Evolutionary conservation across 2,113 vertebrate genomes (phyloP).

Genomic region (Chaenogobius annularis): DNA sequence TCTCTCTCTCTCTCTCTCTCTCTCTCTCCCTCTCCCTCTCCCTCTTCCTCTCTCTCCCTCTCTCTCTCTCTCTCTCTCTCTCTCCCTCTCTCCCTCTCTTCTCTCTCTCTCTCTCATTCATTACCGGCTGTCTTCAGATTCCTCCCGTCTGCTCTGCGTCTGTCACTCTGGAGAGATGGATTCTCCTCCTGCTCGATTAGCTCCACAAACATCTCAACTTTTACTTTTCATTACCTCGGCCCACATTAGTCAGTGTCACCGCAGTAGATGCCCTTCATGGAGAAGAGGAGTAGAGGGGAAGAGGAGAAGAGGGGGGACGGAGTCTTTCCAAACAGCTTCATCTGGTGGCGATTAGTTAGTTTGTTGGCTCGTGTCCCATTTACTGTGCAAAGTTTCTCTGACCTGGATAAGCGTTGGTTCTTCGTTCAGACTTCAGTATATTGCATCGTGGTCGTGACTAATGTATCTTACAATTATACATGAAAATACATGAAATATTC

Average conservation of each 20-base stretch:
- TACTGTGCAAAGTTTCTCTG: background rate
- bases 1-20: background rate
- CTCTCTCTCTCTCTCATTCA: background rate
- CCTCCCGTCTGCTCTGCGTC: constrained; percentile 8
- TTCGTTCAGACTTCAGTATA: too few relatives aligned
- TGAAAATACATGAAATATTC: too few relatives aligned
- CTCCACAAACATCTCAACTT: constrained; percentile 51
- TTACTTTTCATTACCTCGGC: constrained; percentile 42
- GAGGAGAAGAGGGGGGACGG: too few relatives aligned
- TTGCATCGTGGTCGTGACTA: too few relatives aligned
- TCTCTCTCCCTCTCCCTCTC: too few relatives aligned
- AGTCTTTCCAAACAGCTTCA: background rate
- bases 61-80: background rate
- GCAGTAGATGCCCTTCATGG: constrained; percentile 17
- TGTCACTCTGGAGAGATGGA: constrained; percentile 30
- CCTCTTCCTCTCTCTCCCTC: background rate
- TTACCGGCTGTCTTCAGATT: too few relatives aligned
- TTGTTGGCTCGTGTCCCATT: background rate
- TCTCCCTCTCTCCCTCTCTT: too few relatives aligned
- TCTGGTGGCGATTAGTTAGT: background rate
- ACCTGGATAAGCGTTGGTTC: too few relatives aligned
- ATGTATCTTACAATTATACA: too few relatives aligned
- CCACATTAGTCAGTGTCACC: constrained; percentile 31
- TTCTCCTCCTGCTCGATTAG: constrained; percentile 48
- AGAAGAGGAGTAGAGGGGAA: background rate